phyloP scores from a whole-genome alignment of 2,888 invertebrate species.

The Mesochorus sp. region DNA sequence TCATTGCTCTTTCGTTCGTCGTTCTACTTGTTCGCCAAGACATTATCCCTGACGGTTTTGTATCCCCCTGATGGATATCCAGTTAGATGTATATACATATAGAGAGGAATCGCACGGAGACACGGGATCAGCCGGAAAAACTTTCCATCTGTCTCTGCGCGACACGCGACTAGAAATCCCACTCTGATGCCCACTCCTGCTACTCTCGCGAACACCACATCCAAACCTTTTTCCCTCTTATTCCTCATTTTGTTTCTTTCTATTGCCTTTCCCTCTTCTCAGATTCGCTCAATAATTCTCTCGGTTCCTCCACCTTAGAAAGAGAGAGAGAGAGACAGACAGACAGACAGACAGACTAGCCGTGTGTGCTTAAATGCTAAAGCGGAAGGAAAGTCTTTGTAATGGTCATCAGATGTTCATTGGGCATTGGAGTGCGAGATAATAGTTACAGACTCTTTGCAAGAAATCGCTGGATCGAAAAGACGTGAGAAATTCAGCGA shows the following conservation, averaged over 20 bases:
- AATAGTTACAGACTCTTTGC: constrained; percentile 36
- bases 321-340: no score
- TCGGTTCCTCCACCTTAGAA: constrained; percentile 34
- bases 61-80: constrained; percentile 37
- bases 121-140: constrained; percentile 64
- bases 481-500: constrained; percentile 48
- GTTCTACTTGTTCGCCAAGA: constrained; percentile 30
- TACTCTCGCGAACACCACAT: constrained; percentile 31
- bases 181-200: constrained; percentile 59
- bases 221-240: constrained; percentile 56
- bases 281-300: neutral
- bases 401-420: constrained; percentile 40
- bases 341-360: constrained; percentile 58
- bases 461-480: constrained; percentile 65
- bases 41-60: constrained; percentile 50
- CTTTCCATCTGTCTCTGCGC: constrained; percentile 74
- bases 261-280: constrained; percentile 6
- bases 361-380: constrained; percentile 71
- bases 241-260: constrained; percentile 54
- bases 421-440: constrained; percentile 13
- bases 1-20: neutral
- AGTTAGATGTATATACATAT: neutral
- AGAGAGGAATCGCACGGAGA: constrained; percentile 38
- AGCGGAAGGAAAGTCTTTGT: constrained; percentile 73
- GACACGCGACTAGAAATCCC: constrained; percentile 71